Conservation (phyloP, 2,797 vertebrate genomes). For the Rhyacichthys aspro region DNA sequence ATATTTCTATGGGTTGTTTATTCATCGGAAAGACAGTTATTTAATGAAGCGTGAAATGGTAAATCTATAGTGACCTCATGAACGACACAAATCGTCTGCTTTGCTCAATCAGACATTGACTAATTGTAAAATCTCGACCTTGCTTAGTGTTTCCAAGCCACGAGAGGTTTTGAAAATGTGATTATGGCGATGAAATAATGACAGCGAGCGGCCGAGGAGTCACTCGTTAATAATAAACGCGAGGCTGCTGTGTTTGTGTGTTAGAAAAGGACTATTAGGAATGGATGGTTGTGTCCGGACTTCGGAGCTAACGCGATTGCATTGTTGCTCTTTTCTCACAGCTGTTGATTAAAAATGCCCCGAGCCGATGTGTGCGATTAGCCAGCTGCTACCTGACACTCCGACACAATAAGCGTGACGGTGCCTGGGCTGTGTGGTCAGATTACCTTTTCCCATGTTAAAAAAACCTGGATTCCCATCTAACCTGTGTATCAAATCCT, state of each 20-base stretch:
- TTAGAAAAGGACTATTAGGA: constrained; percentile 48
- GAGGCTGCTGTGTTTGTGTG: constrained; percentile 15
- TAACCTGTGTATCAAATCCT: background rate
- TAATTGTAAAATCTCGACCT: constrained; percentile 20
- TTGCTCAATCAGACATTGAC: constrained; percentile 13
- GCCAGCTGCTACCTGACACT: constrained; percentile 69
- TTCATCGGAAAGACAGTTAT: background rate
- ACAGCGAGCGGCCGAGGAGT: constrained; percentile 30
- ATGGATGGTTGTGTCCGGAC: constrained; percentile 56
- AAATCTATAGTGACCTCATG: background rate
- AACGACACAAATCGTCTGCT: background rate
- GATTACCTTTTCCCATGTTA: constrained; percentile 21
- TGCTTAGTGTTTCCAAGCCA: constrained; percentile 9
- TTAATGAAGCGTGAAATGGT: background rate
- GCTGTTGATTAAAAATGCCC: constrained; percentile 76
- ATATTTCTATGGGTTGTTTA: background rate
- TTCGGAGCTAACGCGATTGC: constrained; percentile 59
- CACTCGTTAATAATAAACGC: constrained; percentile 62
- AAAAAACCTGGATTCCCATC: constrained; percentile 7
- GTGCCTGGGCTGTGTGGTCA: constrained; percentile 15
- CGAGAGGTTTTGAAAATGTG: constrained; percentile 25
- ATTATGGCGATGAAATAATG: constrained; percentile 33
- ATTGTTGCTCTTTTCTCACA: constrained; percentile 54
- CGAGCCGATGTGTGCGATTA: constrained; percentile 64
- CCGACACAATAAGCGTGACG: constrained; percentile 56